A percentile compares a stretch with the other conserved stretches of the same genome.
phyloP scores from a whole-genome alignment of 2,113 vertebrate species.

The Pterocles gutturalis region DNA sequence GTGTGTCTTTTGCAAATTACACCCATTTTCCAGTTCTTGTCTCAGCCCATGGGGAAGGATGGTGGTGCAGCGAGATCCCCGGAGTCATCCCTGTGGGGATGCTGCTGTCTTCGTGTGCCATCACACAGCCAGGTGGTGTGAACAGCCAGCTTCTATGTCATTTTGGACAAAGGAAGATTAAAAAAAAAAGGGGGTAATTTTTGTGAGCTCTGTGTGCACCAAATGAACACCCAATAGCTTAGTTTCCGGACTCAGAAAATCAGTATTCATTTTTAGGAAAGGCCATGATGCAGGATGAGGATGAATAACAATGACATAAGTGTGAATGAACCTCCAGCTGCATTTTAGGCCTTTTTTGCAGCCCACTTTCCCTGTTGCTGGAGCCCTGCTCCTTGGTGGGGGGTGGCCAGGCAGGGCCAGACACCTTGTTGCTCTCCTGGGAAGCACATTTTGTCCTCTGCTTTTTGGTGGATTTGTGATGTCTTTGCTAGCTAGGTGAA shows the following conservation, averaged over 20 bases:
- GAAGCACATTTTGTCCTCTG: not conserved
- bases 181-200: not conserved
- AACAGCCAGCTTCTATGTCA: not conserved
- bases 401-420: not conserved
- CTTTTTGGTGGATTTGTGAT: rapidly evolving
- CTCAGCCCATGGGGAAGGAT: not conserved
- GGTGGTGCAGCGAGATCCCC: not conserved
- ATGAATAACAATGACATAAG: rapidly evolving
- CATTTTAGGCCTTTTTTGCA: not conserved
- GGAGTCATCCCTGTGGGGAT: rapidly evolving
- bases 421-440: not conserved
- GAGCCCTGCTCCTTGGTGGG: rapidly evolving
- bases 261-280: not conserved
- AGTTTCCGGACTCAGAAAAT: not conserved
- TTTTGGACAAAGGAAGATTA: not conserved
- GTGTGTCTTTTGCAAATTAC: not conserved
- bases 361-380: rapidly evolving
- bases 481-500: not conserved
- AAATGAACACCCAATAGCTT: not conserved
- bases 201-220: not conserved
- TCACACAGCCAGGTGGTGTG: rapidly evolving
- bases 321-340: rapidly evolving
- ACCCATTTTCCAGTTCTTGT: not conserved
- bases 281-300: not conserved
- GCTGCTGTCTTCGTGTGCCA: not conserved